Conservation (phyloP, 2,888 invertebrate species). For the Acronicta alni region DNA sequence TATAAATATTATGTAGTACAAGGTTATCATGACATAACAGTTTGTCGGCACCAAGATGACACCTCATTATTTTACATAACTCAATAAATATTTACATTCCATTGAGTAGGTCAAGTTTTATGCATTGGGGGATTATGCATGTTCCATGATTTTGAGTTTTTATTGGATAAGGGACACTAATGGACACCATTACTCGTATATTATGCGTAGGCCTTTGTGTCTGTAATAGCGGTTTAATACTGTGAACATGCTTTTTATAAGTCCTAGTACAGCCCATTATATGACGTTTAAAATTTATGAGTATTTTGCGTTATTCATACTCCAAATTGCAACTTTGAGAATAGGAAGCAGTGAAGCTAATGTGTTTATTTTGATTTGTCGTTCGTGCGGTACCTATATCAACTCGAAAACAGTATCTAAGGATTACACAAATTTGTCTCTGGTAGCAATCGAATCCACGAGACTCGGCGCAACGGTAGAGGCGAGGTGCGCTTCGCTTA, state of each 20-base stretch:
- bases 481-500: no score
- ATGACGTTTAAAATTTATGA: no score
- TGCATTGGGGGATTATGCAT: constrained; percentile 31
- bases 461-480: no score
- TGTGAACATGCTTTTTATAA: background rate
- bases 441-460: no score
- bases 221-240: background rate
- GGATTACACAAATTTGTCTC: no score
- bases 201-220: background rate
- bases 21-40: constrained; percentile 68
- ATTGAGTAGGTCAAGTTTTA: constrained; percentile 62
- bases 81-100: constrained; percentile 56
- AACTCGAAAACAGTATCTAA: no score
- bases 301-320: no score
- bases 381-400: no score
- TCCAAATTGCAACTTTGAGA: no score
- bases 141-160: constrained; percentile 18
- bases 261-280: no score
- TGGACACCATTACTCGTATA: background rate
- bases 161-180: constrained; percentile 27
- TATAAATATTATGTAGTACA: constrained; percentile 64
- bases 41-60: constrained; percentile 61
- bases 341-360: no score
- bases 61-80: constrained; percentile 64
- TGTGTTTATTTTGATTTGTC: no score